Conservation (phyloP, 2,113 vertebrate species). For the Natator depressus region DNA sequence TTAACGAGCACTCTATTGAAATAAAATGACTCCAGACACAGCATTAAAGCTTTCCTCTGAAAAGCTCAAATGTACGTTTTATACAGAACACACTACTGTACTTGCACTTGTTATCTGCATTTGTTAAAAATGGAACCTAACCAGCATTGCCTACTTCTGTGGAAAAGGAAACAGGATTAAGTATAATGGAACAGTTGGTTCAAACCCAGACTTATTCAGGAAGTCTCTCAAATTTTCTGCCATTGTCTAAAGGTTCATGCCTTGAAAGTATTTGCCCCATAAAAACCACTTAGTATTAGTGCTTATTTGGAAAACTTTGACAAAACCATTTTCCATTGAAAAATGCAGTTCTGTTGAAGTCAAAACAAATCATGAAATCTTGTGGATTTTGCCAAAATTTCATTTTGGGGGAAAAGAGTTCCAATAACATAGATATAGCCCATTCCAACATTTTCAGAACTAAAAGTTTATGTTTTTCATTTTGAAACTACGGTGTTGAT, state of each 20-base stretch:
- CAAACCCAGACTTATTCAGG: slow-evolving; percentile 41
- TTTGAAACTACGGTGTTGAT: no score
- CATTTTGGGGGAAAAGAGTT: no score
- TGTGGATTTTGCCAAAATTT: no score
- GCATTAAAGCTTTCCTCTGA: slow-evolving; percentile 50
- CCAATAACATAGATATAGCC: no score
- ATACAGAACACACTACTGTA: slow-evolving; percentile 19
- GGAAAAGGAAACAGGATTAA: slow-evolving; percentile 56
- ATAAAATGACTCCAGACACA: slow-evolving; percentile 67
- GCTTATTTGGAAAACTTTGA: no score
- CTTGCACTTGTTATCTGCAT: slow-evolving; percentile 52
- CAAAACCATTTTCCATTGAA: no score
- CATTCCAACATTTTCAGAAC: no score
- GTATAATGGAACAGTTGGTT: slow-evolving; percentile 42
- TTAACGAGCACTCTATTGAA: slow-evolving; percentile 57
- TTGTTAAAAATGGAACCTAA: slow-evolving; percentile 58
- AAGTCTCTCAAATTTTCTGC: slow-evolving; percentile 44
- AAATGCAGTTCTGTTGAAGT: no score
- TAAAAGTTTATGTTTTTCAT: no score
- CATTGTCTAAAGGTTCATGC: slow-evolving; percentile 51
- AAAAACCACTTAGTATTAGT: slow-evolving; percentile 39
- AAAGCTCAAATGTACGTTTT: slow-evolving; percentile 69
- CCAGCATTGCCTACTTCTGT: slow-evolving; percentile 30
- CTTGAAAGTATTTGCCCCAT: slow-evolving; percentile 53
- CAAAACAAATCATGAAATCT: no score